Evolutionary conservation across 2,113 vertebrate species (phyloP), one percentile per base, ranked within the genome.

Genomic region (Istiophorus platypterus): DNA sequence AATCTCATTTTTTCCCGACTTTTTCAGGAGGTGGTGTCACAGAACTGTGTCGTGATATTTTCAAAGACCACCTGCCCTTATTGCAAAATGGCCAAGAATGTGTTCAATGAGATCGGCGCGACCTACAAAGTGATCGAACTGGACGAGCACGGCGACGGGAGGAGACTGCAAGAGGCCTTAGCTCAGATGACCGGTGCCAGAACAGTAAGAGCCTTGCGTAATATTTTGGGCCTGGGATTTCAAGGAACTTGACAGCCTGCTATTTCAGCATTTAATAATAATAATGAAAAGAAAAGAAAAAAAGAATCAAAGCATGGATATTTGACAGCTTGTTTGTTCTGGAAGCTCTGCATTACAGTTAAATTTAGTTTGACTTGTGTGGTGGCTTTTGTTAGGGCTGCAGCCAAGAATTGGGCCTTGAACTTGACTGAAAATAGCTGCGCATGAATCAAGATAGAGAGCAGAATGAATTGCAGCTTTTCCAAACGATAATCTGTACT

Each of bases 21-120:
- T 88, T 34, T 75, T 81, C 89, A 99, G 98, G 96, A 99, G 49
- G 85, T 96, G 37, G 95, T 99, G 93, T 95, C 97, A 59, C 90
- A 94, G 67, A 97, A 99, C 89, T 99, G 97, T 34, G 96, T 99
- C 20, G 98, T 99, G 81, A 99, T 99, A 92, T 99, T 99, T 94
- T 99, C 98, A 61, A 99, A 99, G 94, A 97, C 96, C 78, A 97
- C 95, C 0, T 99, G 98, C 49, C 91, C 94, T 15, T 99, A 98
- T 80, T 99, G 98, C 92, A 96, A 91, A 77, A 98, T 97, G 96
- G 97, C 97, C 76, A 99, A 99, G 86, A 95, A 96, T 1, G 93
- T 99, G 13, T 99, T 99, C 89, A 95, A 95, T 5, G 92, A 95
- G 89, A 95, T 99, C 31, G 96, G 97, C 8, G 88, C 97, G 0